phyloP scores from a whole-genome alignment of 2,113 vertebrate species.

The Spilogale gracilis region DNA sequence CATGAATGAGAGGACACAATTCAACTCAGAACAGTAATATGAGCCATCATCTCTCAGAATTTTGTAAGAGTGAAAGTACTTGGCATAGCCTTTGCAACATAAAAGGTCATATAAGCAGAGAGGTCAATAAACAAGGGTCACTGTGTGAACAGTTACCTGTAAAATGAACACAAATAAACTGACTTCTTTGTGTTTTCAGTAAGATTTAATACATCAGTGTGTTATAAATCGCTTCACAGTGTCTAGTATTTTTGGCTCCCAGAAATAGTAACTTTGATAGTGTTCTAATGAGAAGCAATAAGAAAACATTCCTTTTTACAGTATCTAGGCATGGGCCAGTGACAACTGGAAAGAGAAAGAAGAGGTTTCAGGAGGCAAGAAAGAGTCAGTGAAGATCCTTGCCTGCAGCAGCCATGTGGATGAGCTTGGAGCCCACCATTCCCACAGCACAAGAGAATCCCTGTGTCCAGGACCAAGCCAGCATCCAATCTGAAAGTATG shows the following conservation, averaged over 20 bases:
- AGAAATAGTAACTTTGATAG: neutral
- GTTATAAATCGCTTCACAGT: neutral
- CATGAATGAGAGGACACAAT: neutral
- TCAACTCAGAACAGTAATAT: neutral
- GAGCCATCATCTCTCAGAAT: neutral
- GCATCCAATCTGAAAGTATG: neutral
- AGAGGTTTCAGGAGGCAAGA: neutral
- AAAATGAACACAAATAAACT: neutral
- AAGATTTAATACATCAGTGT: neutral
- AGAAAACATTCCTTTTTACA: neutral
- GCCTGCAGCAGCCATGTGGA: rapidly evolving
- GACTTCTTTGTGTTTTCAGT: neutral
- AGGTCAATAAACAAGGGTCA: neutral
- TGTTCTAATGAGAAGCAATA: neutral
- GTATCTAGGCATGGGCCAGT: neutral
- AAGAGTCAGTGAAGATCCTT: neutral
- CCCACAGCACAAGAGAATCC: neutral
- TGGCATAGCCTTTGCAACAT: rapidly evolving
- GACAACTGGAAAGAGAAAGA: neutral
- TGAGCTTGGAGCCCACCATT: neutral
- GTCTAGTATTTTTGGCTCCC: neutral
- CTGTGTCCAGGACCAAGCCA: neutral
- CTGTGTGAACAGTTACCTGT: neutral
- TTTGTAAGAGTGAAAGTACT: neutral
- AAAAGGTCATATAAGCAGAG: neutral